Percentiles rank a stretch among this genome's conserved stretches.
These are phyloP conservation scores for Trididemnum nubilum DNA, from an alignment of 23 tunicate species.

Conservation along the genomic window DNA sequence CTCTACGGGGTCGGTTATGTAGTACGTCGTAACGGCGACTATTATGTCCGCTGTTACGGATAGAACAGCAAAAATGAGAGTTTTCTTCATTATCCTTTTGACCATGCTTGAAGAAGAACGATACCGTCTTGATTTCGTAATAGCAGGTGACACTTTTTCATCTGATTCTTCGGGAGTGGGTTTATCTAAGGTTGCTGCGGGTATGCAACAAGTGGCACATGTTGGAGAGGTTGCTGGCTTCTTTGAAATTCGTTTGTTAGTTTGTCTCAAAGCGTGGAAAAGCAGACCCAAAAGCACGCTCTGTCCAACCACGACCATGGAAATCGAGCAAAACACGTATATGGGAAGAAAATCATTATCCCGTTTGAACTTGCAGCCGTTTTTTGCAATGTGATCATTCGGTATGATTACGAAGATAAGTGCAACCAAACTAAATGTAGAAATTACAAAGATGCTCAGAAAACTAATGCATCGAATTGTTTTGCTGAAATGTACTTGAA, in stretches of 20 bases:
- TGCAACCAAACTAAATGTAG: not conserved
- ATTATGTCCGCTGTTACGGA: not conserved
- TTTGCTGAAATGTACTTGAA: not conserved
- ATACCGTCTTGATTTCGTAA: not conserved
- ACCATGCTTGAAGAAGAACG: not conserved
- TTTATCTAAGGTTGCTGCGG: not conserved
- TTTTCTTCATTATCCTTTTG: not conserved
- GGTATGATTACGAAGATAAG: not conserved
- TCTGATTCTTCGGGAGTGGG: not conserved
- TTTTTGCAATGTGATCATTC: not conserved
- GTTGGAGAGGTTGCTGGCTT: not conserved
- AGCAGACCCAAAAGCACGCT: not conserved
- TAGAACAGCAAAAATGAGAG: not conserved
- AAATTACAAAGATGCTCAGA: not conserved
- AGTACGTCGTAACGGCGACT: not conserved
- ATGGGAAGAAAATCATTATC: not conserved
- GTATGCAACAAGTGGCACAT: not conserved
- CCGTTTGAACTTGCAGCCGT: not conserved
- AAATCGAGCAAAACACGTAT: not conserved
- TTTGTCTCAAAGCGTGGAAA: not conserved
- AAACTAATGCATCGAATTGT: not conserved
- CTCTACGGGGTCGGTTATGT: not conserved
- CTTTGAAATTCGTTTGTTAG: not conserved
- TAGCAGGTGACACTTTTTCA: not conserved
- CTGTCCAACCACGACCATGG: not conserved